These are phyloP conservation scores for Ectropis grisescens DNA, from an alignment of 1,140 invertebrate species.

Conservation along the genomic window DNA sequence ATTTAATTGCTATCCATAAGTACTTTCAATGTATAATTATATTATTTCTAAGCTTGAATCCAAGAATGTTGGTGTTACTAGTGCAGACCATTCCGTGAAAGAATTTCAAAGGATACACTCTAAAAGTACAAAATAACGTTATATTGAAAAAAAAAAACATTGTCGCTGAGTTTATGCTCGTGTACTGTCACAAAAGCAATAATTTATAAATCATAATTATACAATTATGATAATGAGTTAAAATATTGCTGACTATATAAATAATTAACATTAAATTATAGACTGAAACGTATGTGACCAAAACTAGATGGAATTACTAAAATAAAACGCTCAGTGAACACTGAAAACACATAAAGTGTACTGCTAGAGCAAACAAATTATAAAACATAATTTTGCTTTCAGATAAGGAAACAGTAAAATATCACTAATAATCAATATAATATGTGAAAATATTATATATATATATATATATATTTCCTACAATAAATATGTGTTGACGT, in stretches of 20 bases:
- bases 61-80: no score
- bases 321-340: constrained; percentile 19
- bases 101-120: no score
- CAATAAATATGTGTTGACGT: constrained; percentile 23
- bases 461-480: not conserved
- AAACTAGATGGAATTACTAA: constrained; percentile 21
- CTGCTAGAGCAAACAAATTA: no score
- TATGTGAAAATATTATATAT: constrained; percentile 31
- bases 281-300: constrained; percentile 8
- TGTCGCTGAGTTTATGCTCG: no score
- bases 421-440: constrained; percentile 22
- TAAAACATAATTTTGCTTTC: no score
- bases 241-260: constrained; percentile 41
- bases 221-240: constrained; percentile 28
- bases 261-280: constrained; percentile 31
- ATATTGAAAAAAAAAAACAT: no score
- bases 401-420: constrained; percentile 24
- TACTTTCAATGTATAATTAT: constrained; percentile 29
- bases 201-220: constrained; percentile 24
- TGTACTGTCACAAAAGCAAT: constrained; percentile 24
- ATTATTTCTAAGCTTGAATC: no score
- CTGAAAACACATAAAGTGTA: no score
- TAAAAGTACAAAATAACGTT: no score
- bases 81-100: no score
- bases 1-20: constrained; percentile 32